Evolutionary conservation across 1,140 invertebrate genomes (phyloP), one percentile per base, ranked within the genome.

Genomic region (Propsilocerus akamusi): DNA sequence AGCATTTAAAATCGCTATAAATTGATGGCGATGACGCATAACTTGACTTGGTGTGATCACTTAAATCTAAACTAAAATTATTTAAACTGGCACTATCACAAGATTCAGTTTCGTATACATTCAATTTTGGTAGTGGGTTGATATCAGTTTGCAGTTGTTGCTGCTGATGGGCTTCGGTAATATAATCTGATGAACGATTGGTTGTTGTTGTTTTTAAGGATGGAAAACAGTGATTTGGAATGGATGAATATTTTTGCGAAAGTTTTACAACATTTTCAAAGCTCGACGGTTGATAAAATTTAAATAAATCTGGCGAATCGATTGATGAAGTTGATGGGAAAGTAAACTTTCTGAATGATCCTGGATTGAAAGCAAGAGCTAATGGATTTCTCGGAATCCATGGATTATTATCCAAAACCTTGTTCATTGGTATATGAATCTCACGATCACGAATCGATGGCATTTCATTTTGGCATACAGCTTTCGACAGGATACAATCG

Each of bases 1-100:
- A 53, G 46, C 63, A 65, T 49, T 63, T 64, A 46, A 57, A 63
- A 53, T 60, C 23, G 30, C 22, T 49, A 23, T 12, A n/a, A 11
- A 24, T 8, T 4, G 22, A n/a, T 47, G 22, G 25, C 5, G 46
- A 47, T n/a, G 28, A 30, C 11, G 14, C 28, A 3, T 10, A 30
- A 12, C 14, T 10, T 2, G 28, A 12, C 8, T 20, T 41, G 4
- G 17, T 41, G 5, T 41, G 17, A 7, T 6, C 17, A n/a, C 22
- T 17, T 41, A 41, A 17, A 17, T 41, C 34, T 41, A 20, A 14
- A 41, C 34, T 41, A 20, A 41, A 41, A n/a, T n/a, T n/a, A n/a
- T n/a, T n/a, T n/a, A 8, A 41, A 41, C 17, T 41, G 34, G n/a
- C n/a, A 41, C 14, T 41, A 41, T 41, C 34, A 41, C 34, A 41